A percentile compares a stretch with the other conserved stretches of the same genome.
Conservation (phyloP, 2,797 vertebrate species). For the Atherinosoma microstoma region DNA sequence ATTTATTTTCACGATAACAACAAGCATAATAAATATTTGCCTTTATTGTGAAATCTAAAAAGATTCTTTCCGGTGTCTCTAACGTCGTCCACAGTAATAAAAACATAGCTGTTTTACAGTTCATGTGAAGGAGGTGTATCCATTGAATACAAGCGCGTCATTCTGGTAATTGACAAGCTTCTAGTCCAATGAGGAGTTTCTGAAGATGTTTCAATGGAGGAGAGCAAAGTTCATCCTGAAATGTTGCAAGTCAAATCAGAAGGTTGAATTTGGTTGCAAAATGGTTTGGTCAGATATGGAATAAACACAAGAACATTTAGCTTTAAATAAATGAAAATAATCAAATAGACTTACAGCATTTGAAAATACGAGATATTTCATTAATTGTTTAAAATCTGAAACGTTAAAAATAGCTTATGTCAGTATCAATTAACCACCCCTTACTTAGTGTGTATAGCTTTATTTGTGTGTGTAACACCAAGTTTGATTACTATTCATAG, state of each 20-base stretch:
- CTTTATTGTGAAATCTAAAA: constrained; percentile 56
- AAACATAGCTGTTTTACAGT: not conserved
- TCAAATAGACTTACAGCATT: not conserved
- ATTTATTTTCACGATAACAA: not conserved
- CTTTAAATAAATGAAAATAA: not conserved
- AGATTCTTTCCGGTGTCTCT: not conserved
- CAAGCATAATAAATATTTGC: not conserved
- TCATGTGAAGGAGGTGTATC: not conserved
- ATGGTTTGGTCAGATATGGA: not conserved
- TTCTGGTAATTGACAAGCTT: constrained; percentile 14
- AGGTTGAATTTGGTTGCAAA: not conserved
- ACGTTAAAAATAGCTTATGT: not conserved
- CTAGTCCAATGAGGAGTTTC: constrained; percentile 51
- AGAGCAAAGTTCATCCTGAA: constrained; percentile 35
- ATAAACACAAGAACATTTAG: constrained; percentile 13
- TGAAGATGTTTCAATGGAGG: constrained; percentile 7
- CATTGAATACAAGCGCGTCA: constrained; percentile 22
- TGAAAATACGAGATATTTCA: not conserved
- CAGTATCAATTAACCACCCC: not conserved
- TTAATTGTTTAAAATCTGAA: not conserved
- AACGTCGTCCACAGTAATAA: no score
- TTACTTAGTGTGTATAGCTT: not conserved
- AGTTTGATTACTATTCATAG: constrained; percentile 57
- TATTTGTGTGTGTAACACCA: not conserved
- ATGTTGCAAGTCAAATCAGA: not conserved